These are phyloP conservation scores for Astatoreochromis straeleni DNA, from an alignment of 2,113 vertebrate species.

Conservation along the genomic window DNA sequence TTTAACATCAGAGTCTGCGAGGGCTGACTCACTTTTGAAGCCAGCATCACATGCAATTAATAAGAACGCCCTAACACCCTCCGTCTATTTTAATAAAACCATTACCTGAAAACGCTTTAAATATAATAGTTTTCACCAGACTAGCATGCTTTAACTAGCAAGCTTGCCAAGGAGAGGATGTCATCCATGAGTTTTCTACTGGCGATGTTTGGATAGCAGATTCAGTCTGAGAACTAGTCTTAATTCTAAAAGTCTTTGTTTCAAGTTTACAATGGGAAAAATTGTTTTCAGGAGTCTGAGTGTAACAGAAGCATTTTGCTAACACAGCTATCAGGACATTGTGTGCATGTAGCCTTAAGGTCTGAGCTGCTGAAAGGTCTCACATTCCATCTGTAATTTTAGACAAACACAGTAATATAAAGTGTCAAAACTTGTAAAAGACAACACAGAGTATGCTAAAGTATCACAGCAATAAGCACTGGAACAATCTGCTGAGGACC, in stretches of 20 bases:
- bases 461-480: neutral
- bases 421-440: neutral
- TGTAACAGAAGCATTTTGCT: neutral
- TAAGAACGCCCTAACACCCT: neutral
- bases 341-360: neutral
- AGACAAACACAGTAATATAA: neutral
- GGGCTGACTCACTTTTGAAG: neutral
- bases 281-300: neutral
- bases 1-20: neutral
- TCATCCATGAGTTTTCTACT: neutral
- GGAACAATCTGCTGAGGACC: neutral
- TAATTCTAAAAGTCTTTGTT: neutral
- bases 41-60: neutral
- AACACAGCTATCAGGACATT: neutral
- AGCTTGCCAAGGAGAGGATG: neutral
- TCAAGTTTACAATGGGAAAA: neutral
- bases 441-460: neutral
- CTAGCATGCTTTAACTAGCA: neutral
- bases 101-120: neutral
- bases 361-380: neutral
- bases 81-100: neutral
- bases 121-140: neutral
- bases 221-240: neutral
- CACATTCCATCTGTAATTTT: neutral
- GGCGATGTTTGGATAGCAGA: neutral